Base-by-base conservation (phyloP, 2,113 vertebrate species). In the Colossoma macropomum region DNA sequence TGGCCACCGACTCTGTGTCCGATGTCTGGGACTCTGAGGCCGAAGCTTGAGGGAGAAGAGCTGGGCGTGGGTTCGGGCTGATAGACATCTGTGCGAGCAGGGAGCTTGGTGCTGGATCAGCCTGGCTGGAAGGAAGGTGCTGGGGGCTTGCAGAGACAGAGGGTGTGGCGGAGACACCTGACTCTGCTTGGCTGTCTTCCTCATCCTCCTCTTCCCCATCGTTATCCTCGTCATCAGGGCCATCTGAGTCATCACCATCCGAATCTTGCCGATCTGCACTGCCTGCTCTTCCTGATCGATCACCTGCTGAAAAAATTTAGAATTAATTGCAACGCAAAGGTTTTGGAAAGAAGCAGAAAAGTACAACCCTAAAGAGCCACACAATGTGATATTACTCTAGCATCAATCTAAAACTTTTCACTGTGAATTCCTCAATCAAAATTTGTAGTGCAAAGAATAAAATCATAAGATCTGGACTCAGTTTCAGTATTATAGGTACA, bases 181-280 rank as follows among this genome's bases (percentile, higher is more conserved):
- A 98, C 82, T 99, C 98, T 0, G 96, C 95, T 91, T 98, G 97
- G 90, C 97, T 99, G 90, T 99, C 98, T n/a, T 99, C 98, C 59
- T 99, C 98, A 0, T 99, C 98, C 0, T 99, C 98, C 23, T 99
- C 97, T 0, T 97, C 96, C 62, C 97, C 96, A 9, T 97, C 96
- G 2, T 99, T 97, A 27, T 99, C 97, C 54, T 99, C 97, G 4
- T 95, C 93, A 3, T 99, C 97, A 0, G 93, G 92, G 17, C 96
- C 96, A 1, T 99, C 98, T 0, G 98, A 98, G 83, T 99, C 98
- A 10, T 99, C 97, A 2, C 90, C 96, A 0, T 99, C 98, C 0
- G 96, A 98, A 9, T 97, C 97, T 25, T 94, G 93, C 0, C 93
- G 93, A 80, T 99, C 98, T 0, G 90, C 86, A 21, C 88, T 95